Conservation (phyloP, 1,140 invertebrate genomes). For the Zaprionus nigranus region DNA sequence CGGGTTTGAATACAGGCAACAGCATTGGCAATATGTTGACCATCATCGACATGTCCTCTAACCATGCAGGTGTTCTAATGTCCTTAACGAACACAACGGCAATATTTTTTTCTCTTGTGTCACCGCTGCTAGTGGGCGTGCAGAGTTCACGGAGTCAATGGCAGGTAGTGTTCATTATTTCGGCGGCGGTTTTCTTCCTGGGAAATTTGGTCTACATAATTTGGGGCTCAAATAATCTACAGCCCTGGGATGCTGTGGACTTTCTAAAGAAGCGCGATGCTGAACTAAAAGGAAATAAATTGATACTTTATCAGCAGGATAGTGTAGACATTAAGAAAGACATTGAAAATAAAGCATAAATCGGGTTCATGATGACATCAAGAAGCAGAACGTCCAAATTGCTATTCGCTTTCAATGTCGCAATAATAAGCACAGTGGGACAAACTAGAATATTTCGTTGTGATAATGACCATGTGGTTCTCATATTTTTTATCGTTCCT, state of each 20-base stretch:
- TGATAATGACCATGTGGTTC: too few relatives aligned
- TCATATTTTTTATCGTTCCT: too few relatives aligned
- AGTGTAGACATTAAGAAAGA: not conserved
- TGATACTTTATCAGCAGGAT: not conserved
- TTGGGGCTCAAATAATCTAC: conserved; percentile 86
- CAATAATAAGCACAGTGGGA: too few relatives aligned
- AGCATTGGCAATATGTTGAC: conserved; percentile 89
- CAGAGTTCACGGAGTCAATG: conserved; percentile 86
- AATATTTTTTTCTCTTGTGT: conserved; percentile 89
- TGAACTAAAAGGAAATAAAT: not conserved
- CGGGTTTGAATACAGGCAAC: conserved; percentile 90
- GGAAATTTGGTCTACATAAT: conserved; percentile 89
- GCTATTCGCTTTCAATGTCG: too few relatives aligned
- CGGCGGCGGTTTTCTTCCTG: conserved; percentile 88
- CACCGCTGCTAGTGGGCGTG: conserved; percentile 87
- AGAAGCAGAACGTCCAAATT: too few relatives aligned
- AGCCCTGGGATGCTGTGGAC: conserved; percentile 87
- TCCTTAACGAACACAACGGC: conserved; percentile 90
- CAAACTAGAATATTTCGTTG: too few relatives aligned
- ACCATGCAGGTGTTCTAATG: conserved; percentile 89
- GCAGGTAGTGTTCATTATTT: conserved; percentile 90
- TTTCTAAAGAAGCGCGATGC: conserved; percentile 11
- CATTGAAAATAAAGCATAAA: not conserved
- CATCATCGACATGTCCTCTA: conserved; percentile 90
- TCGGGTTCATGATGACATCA: too few relatives aligned